Evolutionary conservation across 2,888 invertebrate genomes (phyloP).

Genomic region (Rugalucina vietnamica): DNA sequence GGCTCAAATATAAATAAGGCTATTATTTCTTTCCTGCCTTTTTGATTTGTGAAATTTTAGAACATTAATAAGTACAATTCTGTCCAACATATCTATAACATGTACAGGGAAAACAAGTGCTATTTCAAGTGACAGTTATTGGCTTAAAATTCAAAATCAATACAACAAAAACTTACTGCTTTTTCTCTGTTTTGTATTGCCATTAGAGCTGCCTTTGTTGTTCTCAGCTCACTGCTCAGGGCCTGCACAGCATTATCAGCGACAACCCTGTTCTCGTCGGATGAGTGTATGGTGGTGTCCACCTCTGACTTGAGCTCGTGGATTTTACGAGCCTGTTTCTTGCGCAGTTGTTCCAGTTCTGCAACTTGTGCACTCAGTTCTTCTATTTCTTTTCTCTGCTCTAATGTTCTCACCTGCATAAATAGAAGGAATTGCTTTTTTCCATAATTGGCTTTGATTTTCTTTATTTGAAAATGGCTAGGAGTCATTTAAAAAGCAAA

Average conservation of each 20-base stretch:
- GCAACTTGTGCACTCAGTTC: conserved; percentile 79
- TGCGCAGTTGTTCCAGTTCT: conserved; percentile 81
- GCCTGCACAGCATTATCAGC: conserved; percentile 83
- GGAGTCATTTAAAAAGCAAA: no score
- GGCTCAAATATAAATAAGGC: no score
- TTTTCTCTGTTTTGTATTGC: conserved; percentile 81
- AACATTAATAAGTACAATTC: no score
- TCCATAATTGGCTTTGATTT: no score
- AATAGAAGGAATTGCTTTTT: no score
- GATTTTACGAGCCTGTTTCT: conserved; percentile 82
- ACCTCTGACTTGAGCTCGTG: conserved; percentile 77
- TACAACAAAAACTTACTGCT: conserved; percentile 72
- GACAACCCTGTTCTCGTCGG: conserved; percentile 75
- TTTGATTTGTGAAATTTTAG: no score
- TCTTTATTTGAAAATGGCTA: no score
- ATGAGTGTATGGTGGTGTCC: conserved; percentile 65
- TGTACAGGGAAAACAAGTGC: no score
- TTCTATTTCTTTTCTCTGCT: conserved; percentile 81
- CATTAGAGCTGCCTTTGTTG: conserved; percentile 81
- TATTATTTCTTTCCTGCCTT: no score
- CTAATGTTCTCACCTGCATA: conserved; percentile 75
- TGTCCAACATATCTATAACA: no score
- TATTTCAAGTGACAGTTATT: no score
- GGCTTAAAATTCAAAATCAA: no score
- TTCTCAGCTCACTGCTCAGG: conserved; percentile 82